Evolutionary conservation across 92 coral and sea anemone genomes (phyloP).

Genomic region (Ricordea florida): DNA sequence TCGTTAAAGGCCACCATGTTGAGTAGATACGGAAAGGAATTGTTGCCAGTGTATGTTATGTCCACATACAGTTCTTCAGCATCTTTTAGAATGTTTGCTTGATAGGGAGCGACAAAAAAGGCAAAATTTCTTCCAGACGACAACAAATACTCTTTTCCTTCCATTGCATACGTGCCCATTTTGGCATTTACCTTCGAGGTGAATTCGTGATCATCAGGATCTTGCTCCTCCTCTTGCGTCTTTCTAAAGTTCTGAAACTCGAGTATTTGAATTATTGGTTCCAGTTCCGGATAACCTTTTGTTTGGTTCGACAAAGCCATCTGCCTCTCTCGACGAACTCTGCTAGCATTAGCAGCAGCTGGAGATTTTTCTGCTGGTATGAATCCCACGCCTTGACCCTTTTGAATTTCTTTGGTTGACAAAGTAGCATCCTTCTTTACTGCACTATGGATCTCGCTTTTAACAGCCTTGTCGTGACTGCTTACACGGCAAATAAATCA

Average conservation of each 20-base stretch:
- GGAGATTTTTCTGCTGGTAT: constrained; percentile 59
- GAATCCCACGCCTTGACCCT: constrained; percentile 54
- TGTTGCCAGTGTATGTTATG: constrained; percentile 32
- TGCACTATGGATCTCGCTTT: constrained; percentile 33
- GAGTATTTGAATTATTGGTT: constrained; percentile 36
- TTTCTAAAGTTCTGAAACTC: too few relatives aligned
- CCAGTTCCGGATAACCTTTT: constrained; percentile 17
- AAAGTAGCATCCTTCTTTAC: constrained; percentile 22
- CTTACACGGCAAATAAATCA: too few relatives aligned
- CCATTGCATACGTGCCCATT: too few relatives aligned
- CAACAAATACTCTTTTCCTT: too few relatives aligned
- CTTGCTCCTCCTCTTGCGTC: too few relatives aligned
- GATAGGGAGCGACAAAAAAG: not conserved
- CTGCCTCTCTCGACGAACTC: constrained; percentile 25
- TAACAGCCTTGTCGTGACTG: constrained; percentile 22
- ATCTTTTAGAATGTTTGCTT: not conserved
- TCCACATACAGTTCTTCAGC: constrained; percentile 28
- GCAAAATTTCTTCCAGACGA: not conserved
- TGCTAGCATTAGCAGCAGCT: constrained; percentile 36
- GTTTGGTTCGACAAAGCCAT: not conserved
- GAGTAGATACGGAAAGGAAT: constrained; percentile 26
- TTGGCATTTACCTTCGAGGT: too few relatives aligned
- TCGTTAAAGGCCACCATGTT: constrained; percentile 44
- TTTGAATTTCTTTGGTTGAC: constrained; percentile 30
- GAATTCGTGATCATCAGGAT: too few relatives aligned